Percentiles rank a stretch among this genome's conserved stretches.
Conservation (phyloP, 2,888 invertebrate genomes). For the Melanostoma mellinum region DNA sequence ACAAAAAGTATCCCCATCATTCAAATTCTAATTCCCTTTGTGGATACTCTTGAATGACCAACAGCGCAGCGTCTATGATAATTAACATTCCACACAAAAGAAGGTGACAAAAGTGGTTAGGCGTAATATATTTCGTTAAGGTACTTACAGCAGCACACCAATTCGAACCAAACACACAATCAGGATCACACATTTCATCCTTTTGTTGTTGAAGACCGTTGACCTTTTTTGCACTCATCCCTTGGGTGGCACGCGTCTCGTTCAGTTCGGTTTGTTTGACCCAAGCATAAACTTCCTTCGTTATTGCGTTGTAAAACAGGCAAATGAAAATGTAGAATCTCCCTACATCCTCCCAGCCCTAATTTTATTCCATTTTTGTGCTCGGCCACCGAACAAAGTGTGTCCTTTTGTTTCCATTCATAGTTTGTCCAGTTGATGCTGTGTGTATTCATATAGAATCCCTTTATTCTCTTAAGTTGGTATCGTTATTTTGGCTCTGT, state of each 20-base stretch:
- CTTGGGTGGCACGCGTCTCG: conserved; percentile 42
- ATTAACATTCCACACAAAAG: conserved; percentile 60
- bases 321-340: conserved; percentile 23
- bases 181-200: conserved; percentile 44
- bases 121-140: conserved; percentile 22
- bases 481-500: conserved; percentile 20
- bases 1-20: conserved; percentile 15
- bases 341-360: not conserved
- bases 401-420: conserved; percentile 50
- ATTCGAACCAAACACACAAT: not conserved
- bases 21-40: conserved; percentile 47
- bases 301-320: conserved; percentile 40
- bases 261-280: conserved; percentile 12
- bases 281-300: conserved; percentile 10
- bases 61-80: conserved; percentile 5
- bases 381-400: conserved; percentile 35
- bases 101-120: conserved; percentile 49
- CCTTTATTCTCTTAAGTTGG: conserved; percentile 19
- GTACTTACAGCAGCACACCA: not conserved
- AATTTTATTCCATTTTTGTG: conserved; percentile 25
- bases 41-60: conserved; percentile 30
- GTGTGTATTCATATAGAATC: not conserved
- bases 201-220: conserved; percentile 45
- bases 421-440: conserved; percentile 26
- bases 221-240: conserved; percentile 58